Percentiles rank a stretch among this genome's conserved stretches.
Evolutionary conservation across 2,113 vertebrate species (phyloP).

Genomic region (Neodon shergylaensis): DNA sequence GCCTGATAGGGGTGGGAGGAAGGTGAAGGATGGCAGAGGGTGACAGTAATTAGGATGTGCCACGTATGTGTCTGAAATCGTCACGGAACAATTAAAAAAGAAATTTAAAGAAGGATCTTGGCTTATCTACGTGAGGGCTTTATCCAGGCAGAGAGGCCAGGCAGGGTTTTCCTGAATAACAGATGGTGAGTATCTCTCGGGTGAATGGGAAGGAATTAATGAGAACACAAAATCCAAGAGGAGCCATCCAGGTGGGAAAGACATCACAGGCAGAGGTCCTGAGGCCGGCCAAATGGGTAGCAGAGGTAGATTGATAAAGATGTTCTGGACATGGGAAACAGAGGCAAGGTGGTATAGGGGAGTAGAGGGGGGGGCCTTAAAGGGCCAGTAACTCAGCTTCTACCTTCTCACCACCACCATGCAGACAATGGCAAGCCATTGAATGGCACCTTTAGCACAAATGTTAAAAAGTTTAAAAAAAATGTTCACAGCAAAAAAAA

Average conservation of each 20-base stretch:
- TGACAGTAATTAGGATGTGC: background rate
- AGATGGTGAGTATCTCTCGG: background rate
- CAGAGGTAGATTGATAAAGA: accelerated
- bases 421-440: background rate
- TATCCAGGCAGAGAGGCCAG: background rate
- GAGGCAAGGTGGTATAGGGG: accelerated
- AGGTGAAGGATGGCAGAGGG: background rate
- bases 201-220: background rate
- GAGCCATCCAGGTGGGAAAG: background rate
- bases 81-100: background rate
- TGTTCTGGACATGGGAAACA: background rate
- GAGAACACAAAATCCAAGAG: background rate
- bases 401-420: no score
- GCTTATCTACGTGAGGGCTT: background rate
- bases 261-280: background rate
- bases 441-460: background rate
- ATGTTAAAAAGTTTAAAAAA: no score
- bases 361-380: accelerated
- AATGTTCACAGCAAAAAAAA: background rate
- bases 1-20: no score
- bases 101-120: background rate
- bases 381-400: background rate
- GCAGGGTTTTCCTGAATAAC: background rate
- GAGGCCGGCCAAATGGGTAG: background rate
- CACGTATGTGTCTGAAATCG: background rate